phyloP scores from a whole-genome alignment of 2,113 vertebrate species.

The Picathartes gymnocephalus region DNA sequence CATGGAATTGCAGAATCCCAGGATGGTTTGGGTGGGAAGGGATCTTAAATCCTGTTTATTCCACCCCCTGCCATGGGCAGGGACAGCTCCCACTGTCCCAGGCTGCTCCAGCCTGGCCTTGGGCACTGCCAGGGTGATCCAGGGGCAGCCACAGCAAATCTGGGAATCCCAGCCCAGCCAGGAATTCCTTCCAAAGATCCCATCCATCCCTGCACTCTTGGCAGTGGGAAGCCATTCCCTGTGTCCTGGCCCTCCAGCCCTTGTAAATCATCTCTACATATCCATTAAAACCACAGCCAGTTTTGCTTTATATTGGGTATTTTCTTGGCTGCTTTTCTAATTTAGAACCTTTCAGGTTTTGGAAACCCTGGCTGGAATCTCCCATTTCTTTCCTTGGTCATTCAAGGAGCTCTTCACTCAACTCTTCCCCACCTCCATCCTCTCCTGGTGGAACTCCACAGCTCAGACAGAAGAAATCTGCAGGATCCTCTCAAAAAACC shows the following conservation, averaged over 20 bases:
- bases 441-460: accelerated
- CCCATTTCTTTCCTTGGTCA: neutral
- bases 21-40: too few species aligned
- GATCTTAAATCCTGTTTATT: too few species aligned
- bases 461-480: neutral
- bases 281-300: neutral
- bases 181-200: neutral
- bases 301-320: neutral
- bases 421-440: neutral
- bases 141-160: neutral
- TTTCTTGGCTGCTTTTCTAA: neutral
- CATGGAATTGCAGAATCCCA: too few species aligned
- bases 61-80: neutral
- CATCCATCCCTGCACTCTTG: neutral
- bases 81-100: neutral
- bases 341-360: neutral
- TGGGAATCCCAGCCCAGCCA: neutral
- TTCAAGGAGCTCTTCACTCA: neutral
- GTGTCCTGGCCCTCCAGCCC: too few species aligned
- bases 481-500: neutral
- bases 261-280: neutral
- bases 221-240: neutral
- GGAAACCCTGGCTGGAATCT: neutral
- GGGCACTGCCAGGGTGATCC: neutral
- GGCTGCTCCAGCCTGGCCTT: neutral